phyloP scores from a whole-genome alignment of 2,888 invertebrate genomes.

The Agrilus cyanescens region DNA sequence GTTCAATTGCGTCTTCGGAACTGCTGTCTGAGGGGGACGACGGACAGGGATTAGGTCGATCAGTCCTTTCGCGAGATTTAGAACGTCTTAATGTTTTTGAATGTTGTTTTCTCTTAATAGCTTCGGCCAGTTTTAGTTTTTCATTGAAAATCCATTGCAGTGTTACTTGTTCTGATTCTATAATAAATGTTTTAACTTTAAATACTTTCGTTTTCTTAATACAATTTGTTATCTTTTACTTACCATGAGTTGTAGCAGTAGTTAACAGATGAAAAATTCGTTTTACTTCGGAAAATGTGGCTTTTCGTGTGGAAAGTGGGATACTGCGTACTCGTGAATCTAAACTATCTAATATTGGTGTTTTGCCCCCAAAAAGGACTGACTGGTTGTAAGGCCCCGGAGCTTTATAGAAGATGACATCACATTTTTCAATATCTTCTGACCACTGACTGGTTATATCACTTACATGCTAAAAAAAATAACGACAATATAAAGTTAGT shows the following conservation, averaged over 20 bases:
- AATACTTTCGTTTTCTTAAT: not conserved
- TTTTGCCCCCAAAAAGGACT: slow-evolving; percentile 63
- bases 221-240: slow-evolving; percentile 16
- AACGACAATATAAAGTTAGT: not conserved
- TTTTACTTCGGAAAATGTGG: slow-evolving; percentile 69
- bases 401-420: slow-evolving; percentile 65
- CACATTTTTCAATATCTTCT: slow-evolving; percentile 50
- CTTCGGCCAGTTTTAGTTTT: slow-evolving; percentile 20
- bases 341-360: slow-evolving; percentile 50
- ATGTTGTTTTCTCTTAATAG: slow-evolving; percentile 22
- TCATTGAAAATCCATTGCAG: slow-evolving; percentile 21
- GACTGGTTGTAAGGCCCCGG: slow-evolving; percentile 59
- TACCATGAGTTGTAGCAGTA: slow-evolving; percentile 55
- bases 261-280: slow-evolving; percentile 60
- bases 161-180: slow-evolving; percentile 42
- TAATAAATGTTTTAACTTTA: slow-evolving; percentile 15
- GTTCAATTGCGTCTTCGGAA: slow-evolving; percentile 14
- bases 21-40: slow-evolving; percentile 5
- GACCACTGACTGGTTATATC: slow-evolving; percentile 59
- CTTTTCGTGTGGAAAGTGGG: slow-evolving; percentile 72
- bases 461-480: slow-evolving; percentile 54
- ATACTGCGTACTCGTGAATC: slow-evolving; percentile 55
- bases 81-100: slow-evolving; percentile 41
- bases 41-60: slow-evolving; percentile 40
- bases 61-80: slow-evolving; percentile 45